phyloP scores from a whole-genome alignment of 2,113 vertebrate genomes.

The Pardalotus punctatus region DNA sequence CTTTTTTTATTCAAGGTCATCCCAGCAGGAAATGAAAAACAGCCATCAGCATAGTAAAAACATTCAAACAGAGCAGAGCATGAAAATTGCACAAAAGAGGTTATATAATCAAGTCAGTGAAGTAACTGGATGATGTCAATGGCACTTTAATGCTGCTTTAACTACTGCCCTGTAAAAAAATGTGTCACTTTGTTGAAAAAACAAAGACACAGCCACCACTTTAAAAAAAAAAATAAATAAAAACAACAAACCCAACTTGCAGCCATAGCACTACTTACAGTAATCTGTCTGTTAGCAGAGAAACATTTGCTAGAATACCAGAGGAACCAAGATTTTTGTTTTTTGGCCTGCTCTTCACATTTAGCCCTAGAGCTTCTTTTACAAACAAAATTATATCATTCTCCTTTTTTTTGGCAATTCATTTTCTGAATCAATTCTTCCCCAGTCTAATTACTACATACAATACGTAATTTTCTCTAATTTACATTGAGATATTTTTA shows the following conservation, averaged over 20 bases:
- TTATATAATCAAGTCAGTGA: conserved; percentile 60
- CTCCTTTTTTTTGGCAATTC: not conserved
- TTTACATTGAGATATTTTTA: not conserved
- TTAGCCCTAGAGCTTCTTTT: not conserved
- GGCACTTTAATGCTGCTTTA: conserved; percentile 56
- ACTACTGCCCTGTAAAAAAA: conserved; percentile 56
- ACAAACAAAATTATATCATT: not conserved
- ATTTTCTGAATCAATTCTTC: not conserved
- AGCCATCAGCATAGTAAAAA: conserved; percentile 67
- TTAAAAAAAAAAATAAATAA: not conserved
- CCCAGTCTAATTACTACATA: not conserved
- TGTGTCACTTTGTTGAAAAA: conserved; percentile 53
- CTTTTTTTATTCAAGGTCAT: conserved; percentile 70
- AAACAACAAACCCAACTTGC: not conserved
- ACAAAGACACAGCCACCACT: conserved; percentile 33
- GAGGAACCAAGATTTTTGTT: not conserved
- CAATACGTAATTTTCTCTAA: not conserved
- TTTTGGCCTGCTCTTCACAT: not conserved
- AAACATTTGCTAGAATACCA: not conserved
- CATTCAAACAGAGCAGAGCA: conserved; percentile 69
- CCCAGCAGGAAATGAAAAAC: conserved; percentile 73
- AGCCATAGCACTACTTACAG: not conserved
- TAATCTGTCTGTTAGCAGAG: not conserved
- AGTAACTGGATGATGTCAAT: conserved; percentile 64
- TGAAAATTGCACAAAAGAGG: conserved; percentile 68